Conservation (phyloP, 2,888 invertebrate genomes). For the Cotesia congregata region DNA sequence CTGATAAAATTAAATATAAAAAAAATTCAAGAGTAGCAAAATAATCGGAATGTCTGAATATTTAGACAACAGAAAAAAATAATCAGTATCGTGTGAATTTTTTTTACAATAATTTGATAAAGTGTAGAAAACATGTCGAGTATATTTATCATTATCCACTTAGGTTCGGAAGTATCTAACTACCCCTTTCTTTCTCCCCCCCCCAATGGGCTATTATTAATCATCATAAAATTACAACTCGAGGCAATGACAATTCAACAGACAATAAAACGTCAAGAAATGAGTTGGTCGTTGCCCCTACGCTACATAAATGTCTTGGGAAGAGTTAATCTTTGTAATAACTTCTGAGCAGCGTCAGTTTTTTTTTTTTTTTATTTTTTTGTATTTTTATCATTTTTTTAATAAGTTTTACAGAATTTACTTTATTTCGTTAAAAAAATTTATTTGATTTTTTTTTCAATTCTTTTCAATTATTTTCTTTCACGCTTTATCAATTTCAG, state of each 20-base stretch:
- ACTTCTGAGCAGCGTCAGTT: conserved; percentile 63
- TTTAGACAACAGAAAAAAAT: conserved; percentile 44
- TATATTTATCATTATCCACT: conserved; percentile 1
- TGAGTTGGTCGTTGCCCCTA: conserved; percentile 8
- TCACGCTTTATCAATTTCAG: conserved; percentile 37
- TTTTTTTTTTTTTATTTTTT: conserved; percentile 28
- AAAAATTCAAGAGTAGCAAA: conserved; percentile 51
- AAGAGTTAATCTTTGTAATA: conserved; percentile 65
- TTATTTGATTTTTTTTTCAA: conserved; percentile 29
- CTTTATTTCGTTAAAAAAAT: conserved; percentile 37
- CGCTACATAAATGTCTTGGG: conserved; percentile 50
- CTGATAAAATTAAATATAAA: conserved; percentile 28
- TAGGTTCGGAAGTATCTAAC: conserved; percentile 4
- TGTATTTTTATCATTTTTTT: background rate
- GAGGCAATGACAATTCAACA: conserved; percentile 9
- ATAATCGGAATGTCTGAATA: conserved; percentile 62
- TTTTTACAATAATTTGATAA: conserved; percentile 7
- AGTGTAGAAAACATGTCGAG: conserved; percentile 8
- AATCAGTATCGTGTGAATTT: conserved; percentile 14
- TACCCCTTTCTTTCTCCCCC: background rate
- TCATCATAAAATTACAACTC: conserved; percentile 14
- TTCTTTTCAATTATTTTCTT: conserved; percentile 37
- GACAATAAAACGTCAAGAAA: conserved; percentile 11
- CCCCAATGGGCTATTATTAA: background rate
- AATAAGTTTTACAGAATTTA: background rate